phyloP scores from a whole-genome alignment of 2,797 vertebrate genomes.

The Avahi laniger region DNA sequence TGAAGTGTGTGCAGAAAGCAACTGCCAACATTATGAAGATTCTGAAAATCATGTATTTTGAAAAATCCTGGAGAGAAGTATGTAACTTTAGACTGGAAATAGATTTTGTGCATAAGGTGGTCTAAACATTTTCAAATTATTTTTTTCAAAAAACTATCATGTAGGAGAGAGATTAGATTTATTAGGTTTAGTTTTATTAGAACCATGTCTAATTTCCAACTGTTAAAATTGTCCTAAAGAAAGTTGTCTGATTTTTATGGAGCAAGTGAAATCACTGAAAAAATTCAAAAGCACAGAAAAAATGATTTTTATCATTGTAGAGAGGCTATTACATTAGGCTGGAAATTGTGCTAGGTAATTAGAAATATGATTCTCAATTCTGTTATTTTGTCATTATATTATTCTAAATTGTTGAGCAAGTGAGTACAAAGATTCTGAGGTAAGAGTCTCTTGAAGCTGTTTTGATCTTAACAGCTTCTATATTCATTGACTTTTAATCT shows the following conservation, averaged over 20 bases:
- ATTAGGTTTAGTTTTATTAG: not conserved
- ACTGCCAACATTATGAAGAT: not conserved
- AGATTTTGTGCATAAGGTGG: not conserved
- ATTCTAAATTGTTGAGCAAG: not conserved
- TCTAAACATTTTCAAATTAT: not conserved
- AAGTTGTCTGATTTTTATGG: not conserved
- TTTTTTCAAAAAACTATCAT: not conserved
- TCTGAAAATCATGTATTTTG: not conserved
- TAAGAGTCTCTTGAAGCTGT: not conserved
- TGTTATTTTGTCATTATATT: constrained; percentile 29
- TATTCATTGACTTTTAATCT: not conserved
- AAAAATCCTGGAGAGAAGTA: not conserved
- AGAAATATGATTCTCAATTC: not conserved
- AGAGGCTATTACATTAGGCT: not conserved
- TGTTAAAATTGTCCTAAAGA: not conserved
- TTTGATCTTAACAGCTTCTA: not conserved
- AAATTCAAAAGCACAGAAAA: not conserved
- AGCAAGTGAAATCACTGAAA: not conserved
- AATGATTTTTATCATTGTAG: not conserved
- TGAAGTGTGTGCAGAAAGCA: not conserved
- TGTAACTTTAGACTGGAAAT: not conserved
- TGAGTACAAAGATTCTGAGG: not conserved
- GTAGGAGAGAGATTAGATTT: not conserved
- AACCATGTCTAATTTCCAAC: not conserved
- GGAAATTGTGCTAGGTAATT: not conserved